Percentiles rank a stretch among this genome's conserved stretches.
Evolutionary conservation across 2,113 vertebrate species (phyloP).

Genomic region (Barnardius zonarius): DNA sequence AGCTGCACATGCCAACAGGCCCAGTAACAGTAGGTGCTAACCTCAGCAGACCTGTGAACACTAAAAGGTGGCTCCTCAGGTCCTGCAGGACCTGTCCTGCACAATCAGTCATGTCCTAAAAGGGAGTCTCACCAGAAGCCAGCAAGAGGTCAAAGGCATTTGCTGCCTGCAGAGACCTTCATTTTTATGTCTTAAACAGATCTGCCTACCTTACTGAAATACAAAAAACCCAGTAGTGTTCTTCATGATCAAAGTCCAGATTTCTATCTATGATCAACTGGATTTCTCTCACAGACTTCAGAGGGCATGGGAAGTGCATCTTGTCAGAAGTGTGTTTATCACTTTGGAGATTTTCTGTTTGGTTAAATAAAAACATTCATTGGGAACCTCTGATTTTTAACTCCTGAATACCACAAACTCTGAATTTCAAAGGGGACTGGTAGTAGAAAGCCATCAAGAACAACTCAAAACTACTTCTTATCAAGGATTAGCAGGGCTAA

Average conservation of each 20-base stretch:
- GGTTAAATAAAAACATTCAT: neutral
- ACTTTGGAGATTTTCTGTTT: neutral
- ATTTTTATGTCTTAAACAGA: neutral
- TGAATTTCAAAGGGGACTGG: neutral
- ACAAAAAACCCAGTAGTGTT: neutral
- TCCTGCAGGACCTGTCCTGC: neutral
- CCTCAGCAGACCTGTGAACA: rapidly evolving
- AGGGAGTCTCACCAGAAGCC: neutral
- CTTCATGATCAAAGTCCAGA: neutral
- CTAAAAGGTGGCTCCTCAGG: neutral
- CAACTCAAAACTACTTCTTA: neutral
- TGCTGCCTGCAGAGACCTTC: neutral
- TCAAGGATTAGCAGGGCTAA: neutral
- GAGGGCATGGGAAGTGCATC: neutral
- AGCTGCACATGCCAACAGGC: neutral
- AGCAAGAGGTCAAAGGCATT: neutral
- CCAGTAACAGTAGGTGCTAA: neutral
- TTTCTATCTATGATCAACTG: neutral
- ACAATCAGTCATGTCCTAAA: neutral
- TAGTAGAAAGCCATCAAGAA: neutral
- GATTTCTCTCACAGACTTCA: neutral
- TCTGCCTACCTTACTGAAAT: neutral
- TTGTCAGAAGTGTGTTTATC: neutral
- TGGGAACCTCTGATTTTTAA: neutral
- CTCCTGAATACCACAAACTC: neutral